Evolutionary conservation across 2,113 vertebrate genomes (phyloP).

Genomic region (Rhegmatorhina hoffmannsi): DNA sequence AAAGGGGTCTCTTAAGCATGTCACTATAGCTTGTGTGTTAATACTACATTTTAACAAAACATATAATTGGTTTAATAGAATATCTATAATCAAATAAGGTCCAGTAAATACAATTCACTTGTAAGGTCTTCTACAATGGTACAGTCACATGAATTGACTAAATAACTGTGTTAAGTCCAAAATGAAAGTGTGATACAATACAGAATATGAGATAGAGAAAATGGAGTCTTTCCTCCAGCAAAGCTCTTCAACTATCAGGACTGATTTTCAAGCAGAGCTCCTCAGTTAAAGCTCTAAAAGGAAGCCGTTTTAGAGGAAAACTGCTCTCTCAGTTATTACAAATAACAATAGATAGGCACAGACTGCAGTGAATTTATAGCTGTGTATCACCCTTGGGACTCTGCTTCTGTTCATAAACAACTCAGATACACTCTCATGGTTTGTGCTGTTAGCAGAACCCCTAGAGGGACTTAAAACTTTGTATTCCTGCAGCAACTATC

Average conservation of each 20-base stretch:
- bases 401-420: constrained; percentile 67
- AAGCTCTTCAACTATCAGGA: not conserved
- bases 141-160: not conserved
- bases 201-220: not conserved
- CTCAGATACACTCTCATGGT: constrained; percentile 54
- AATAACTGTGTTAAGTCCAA: not conserved
- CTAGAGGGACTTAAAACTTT: constrained; percentile 55
- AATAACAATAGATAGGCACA: constrained; percentile 62
- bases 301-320: constrained; percentile 18
- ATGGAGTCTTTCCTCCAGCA: constrained; percentile 15
- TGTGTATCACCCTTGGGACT: constrained; percentile 51
- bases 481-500: constrained; percentile 51
- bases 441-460: constrained; percentile 46
- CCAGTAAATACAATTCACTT: not conserved
- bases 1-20: not conserved
- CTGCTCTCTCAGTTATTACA: constrained; percentile 55
- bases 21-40: not conserved
- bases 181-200: not conserved
- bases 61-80: not conserved
- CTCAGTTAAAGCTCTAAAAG: constrained; percentile 48
- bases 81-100: not conserved
- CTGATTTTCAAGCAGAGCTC: constrained; percentile 36
- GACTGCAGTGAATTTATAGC: constrained; percentile 55
- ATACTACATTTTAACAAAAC: not conserved
- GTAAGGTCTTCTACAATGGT: not conserved